Percentiles rank a stretch among this genome's conserved stretches.
These are phyloP conservation scores for Colossoma macropomum DNA, from an alignment of 2,113 vertebrate species.

Conservation along the genomic window DNA sequence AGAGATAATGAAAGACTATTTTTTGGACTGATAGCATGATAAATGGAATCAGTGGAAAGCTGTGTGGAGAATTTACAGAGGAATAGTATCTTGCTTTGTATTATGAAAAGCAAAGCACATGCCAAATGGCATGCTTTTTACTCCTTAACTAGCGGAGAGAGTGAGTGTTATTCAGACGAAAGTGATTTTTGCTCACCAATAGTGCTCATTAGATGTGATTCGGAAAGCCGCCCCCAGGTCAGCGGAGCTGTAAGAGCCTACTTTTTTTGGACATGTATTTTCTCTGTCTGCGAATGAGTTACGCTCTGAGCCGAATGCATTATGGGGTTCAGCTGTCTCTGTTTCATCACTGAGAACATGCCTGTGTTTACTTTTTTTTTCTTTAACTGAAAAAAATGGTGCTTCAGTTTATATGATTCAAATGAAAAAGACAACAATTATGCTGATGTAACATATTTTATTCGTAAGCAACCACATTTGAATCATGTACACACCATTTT, in stretches of 20 bases:
- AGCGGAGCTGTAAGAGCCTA: not conserved
- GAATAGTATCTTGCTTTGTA: not conserved
- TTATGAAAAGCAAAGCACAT: not conserved
- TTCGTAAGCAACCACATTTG: no score
- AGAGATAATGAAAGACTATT: slow-evolving; percentile 9
- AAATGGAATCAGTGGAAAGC: not conserved
- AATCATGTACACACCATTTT: not conserved
- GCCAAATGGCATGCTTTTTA: not conserved
- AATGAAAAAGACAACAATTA: no score
- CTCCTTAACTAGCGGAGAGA: not conserved
- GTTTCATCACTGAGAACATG: not conserved
- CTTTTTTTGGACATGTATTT: not conserved
- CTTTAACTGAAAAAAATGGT: not conserved
- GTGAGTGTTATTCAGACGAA: not conserved
- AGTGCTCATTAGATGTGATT: not conserved
- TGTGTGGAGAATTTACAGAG: not conserved
- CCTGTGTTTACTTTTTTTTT: slow-evolving; percentile 5
- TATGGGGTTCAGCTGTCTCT: not conserved
- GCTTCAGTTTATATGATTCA: not conserved
- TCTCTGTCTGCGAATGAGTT: not conserved
- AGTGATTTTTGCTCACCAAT: not conserved
- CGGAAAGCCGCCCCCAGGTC: not conserved
- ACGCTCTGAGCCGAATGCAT: not conserved
- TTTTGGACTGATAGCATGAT: not conserved
- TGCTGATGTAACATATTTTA: no score